Conservation (phyloP, 53 echinoderm and acorn worm species). For the Mesocentrotus franciscanus region DNA sequence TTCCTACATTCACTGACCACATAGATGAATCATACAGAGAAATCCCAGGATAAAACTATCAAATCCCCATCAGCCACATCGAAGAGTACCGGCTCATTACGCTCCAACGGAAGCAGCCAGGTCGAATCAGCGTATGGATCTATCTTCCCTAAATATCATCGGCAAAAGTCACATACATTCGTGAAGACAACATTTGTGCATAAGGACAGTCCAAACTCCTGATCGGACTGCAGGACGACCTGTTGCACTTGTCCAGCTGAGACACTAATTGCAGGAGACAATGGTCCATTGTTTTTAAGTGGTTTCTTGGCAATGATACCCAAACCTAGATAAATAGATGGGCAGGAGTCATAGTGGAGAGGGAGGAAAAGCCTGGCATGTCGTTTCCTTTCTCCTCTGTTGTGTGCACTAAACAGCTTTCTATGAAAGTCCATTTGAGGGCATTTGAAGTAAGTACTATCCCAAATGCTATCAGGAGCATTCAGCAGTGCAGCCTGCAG, state of each 20-base stretch:
- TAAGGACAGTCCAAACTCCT: not conserved
- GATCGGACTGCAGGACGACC: not conserved
- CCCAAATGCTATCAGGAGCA: too few species aligned
- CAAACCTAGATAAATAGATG: not conserved
- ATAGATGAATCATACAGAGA: too few species aligned
- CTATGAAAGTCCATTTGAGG: not conserved
- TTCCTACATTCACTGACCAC: too few species aligned
- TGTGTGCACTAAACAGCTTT: not conserved
- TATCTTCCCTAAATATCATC: not conserved
- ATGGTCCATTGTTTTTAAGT: not conserved
- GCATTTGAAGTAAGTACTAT: too few species aligned
- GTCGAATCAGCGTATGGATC: not conserved
- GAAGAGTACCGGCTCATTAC: too few species aligned
- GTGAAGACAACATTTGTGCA: too few species aligned
- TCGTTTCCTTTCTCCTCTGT: not conserved
- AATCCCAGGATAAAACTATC: too few species aligned
- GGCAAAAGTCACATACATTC: too few species aligned
- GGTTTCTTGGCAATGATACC: not conserved
- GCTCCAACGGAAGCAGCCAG: too few species aligned
- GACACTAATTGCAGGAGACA: conserved; percentile 1
- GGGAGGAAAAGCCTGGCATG: not conserved
- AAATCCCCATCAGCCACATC: too few species aligned
- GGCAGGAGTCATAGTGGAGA: not conserved
- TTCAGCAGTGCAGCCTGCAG: not conserved
- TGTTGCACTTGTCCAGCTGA: not conserved